Conservation (phyloP, 2,113 vertebrate species). For the Steatornis caripensis region DNA sequence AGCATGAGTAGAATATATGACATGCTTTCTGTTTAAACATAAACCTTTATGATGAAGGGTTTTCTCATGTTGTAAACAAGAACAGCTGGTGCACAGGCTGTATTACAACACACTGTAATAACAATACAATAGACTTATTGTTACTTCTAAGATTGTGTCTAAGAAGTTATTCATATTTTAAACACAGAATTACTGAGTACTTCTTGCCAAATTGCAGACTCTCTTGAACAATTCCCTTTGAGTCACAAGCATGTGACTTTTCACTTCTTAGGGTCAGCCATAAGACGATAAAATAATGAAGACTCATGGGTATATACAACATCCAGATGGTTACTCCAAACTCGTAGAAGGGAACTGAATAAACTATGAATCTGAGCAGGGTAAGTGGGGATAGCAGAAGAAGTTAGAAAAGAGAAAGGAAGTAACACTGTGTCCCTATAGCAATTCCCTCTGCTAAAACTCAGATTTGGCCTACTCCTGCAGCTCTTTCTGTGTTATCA, state of each 20-base stretch:
- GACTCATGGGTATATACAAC: background rate
- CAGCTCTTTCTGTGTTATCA: background rate
- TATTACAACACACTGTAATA: constrained; percentile 20
- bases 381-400: background rate
- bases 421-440: background rate
- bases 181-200: constrained; percentile 30
- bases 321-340: background rate
- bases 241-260: background rate
- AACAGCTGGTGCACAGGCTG: constrained; percentile 53
- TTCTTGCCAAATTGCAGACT: constrained; percentile 35
- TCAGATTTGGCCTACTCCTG: background rate
- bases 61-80: constrained; percentile 49
- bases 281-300: constrained; percentile 1
- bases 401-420: background rate
- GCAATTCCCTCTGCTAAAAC: background rate
- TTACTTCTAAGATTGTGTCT: constrained; percentile 52
- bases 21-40: background rate
- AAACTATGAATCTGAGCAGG: background rate
- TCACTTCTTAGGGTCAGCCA: background rate
- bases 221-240: constrained; percentile 25
- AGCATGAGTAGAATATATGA: background rate
- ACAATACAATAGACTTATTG: constrained; percentile 67
- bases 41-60: background rate
- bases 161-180: constrained; percentile 70
- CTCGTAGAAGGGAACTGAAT: background rate